A percentile compares a stretch with the other conserved stretches of the same genome.
phyloP scores from a whole-genome alignment of 2,888 invertebrate genomes.

The Mystacides longicornis region DNA sequence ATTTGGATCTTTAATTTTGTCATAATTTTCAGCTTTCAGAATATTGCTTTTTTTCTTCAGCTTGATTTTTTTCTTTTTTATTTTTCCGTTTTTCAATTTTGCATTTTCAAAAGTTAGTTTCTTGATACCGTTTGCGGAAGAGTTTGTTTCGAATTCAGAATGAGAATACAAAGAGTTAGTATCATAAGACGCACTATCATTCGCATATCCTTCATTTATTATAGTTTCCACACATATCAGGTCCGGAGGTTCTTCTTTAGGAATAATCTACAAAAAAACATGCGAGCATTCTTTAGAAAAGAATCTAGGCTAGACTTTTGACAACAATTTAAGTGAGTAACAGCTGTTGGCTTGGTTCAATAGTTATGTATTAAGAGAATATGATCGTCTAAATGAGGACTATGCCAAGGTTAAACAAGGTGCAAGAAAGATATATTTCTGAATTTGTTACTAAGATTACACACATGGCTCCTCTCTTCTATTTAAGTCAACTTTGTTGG shows the following conservation, averaged over 20 bases:
- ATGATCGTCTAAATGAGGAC: no score
- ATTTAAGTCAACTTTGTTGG: no score
- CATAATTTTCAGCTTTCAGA: background rate
- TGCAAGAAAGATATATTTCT: no score
- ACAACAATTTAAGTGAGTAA: no score
- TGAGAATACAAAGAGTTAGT: background rate
- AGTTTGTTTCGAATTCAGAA: background rate
- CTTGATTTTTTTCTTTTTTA: constrained; percentile 11
- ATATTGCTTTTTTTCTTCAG: background rate
- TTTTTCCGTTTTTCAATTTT: background rate
- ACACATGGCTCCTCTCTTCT: no score
- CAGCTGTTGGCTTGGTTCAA: no score
- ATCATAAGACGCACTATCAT: background rate
- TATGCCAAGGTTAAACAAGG: no score
- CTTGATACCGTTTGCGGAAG: background rate
- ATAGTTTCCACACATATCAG: constrained; percentile 13
- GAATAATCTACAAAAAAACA: constrained; percentile 11
- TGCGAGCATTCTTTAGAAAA: no score
- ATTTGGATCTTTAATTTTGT: background rate
- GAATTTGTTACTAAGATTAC: no score
- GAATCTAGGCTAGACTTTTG: no score
- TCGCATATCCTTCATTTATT: constrained; percentile 5
- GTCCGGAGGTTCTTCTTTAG: constrained; percentile 17
- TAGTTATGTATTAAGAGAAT: no score
- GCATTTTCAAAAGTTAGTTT: background rate